Evolutionary conservation across 2,797 vertebrate species (phyloP).

Genomic region (Enteromius fasciolatus): DNA sequence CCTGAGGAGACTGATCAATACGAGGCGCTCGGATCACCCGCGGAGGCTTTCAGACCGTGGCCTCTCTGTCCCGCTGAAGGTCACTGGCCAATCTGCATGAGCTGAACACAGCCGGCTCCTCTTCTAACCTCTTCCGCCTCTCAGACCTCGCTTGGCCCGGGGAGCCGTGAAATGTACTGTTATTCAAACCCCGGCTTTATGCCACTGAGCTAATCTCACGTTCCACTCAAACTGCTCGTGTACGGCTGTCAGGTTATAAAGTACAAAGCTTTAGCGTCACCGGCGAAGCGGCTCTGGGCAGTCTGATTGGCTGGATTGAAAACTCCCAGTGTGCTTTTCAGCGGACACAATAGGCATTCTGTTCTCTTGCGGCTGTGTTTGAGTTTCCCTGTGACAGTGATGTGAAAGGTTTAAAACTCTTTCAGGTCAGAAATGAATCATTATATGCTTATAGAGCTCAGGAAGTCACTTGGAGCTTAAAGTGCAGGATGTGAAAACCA

Average conservation of each 20-base stretch:
- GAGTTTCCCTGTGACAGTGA: constrained; percentile 2
- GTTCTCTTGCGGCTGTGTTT: background rate
- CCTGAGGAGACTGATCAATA: constrained; percentile 68
- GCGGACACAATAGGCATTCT: background rate
- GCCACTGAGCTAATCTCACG: constrained; percentile 60
- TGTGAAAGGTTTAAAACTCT: background rate
- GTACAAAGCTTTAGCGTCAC: constrained; percentile 32
- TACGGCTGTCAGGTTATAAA: constrained; percentile 59
- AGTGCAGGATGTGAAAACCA: background rate
- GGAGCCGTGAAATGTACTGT: background rate
- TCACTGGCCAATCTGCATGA: constrained; percentile 65
- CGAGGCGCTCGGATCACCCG: constrained; percentile 61
- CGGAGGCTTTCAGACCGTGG: constrained; percentile 61
- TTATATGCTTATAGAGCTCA: background rate
- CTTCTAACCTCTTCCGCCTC: constrained; percentile 59
- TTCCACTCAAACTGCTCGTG: constrained; percentile 60
- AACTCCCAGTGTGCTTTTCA: constrained; percentile 37
- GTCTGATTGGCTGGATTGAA: constrained; percentile 11
- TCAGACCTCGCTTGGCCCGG: background rate
- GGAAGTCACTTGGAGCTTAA: background rate
- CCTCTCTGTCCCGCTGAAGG: constrained; percentile 68
- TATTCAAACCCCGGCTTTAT: constrained; percentile 9
- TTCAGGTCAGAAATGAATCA: background rate
- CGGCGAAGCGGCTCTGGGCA: background rate
- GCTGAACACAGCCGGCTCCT: constrained; percentile 62